A percentile compares a stretch with the other conserved stretches of the same genome.
Evolutionary conservation across 64 coral and sea anemone species (phyloP).

Genomic region (Acropora yongei): DNA sequence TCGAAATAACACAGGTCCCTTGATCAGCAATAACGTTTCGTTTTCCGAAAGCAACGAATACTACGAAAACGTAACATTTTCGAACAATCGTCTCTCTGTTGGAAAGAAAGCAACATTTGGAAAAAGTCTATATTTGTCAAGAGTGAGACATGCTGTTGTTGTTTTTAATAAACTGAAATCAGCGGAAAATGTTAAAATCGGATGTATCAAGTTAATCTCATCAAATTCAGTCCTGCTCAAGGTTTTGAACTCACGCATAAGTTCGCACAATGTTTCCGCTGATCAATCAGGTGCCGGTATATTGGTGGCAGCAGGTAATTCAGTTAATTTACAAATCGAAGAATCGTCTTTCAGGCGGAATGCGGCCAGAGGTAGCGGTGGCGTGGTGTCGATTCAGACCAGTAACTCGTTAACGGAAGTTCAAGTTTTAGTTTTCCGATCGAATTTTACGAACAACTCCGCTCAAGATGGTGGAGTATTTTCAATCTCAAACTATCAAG

Average conservation of each 20-base stretch:
- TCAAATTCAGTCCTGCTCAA: background rate
- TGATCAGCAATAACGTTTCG: background rate
- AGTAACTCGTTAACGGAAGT: background rate
- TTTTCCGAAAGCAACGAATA: conserved; percentile 14
- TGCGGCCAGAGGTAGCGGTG: background rate
- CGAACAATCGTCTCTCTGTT: background rate
- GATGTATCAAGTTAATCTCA: background rate
- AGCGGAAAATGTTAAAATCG: background rate
- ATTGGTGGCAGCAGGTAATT: background rate
- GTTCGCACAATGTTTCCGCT: background rate
- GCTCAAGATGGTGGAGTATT: background rate
- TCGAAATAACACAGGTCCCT: conserved; percentile 8
- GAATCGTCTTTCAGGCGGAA: background rate
- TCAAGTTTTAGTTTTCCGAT: background rate
- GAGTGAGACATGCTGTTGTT: background rate
- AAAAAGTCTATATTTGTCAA: background rate
- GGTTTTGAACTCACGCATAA: background rate
- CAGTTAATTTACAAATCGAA: background rate
- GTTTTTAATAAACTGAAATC: background rate
- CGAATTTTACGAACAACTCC: background rate
- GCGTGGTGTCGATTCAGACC: background rate
- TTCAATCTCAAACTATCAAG: background rate
- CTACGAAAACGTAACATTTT: background rate
- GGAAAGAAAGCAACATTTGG: background rate
- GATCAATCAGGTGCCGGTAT: background rate